Evolutionary conservation across 2,888 invertebrate genomes (phyloP).

Genomic region (Alviniconcha strummeri): DNA sequence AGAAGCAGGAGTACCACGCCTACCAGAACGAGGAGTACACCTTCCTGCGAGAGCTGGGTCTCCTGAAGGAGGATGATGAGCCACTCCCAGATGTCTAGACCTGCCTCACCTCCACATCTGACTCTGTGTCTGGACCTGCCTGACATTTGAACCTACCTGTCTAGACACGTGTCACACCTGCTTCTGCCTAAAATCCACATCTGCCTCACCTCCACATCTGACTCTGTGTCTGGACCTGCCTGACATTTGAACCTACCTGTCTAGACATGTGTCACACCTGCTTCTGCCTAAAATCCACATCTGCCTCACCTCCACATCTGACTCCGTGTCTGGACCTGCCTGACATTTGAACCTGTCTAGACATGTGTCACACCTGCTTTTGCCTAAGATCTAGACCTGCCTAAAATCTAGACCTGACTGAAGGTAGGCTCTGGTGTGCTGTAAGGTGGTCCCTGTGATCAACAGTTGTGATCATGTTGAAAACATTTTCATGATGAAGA

Average conservation of each 20-base stretch:
- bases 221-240: too few species aligned
- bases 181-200: background rate
- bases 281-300: background rate
- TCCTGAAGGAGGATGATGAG: slow-evolving; percentile 69
- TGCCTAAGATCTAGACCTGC: background rate
- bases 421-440: too few species aligned
- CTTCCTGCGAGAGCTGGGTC: slow-evolving; percentile 70
- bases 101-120: background rate
- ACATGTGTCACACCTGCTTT: background rate
- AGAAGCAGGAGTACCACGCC: slow-evolving; percentile 67
- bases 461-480: too few species aligned
- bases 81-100: slow-evolving; percentile 53
- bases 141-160: background rate
- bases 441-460: too few species aligned
- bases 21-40: slow-evolving; percentile 52
- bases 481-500: too few species aligned
- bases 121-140: background rate
- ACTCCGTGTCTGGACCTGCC: background rate
- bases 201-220: background rate
- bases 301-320: background rate
- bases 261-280: background rate
- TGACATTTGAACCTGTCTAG: background rate
- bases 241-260: too few species aligned
- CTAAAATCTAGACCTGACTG: too few species aligned
- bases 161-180: background rate